phyloP scores from a whole-genome alignment of 2,113 vertebrate genomes.

The Syngnathoides biaculeatus region DNA sequence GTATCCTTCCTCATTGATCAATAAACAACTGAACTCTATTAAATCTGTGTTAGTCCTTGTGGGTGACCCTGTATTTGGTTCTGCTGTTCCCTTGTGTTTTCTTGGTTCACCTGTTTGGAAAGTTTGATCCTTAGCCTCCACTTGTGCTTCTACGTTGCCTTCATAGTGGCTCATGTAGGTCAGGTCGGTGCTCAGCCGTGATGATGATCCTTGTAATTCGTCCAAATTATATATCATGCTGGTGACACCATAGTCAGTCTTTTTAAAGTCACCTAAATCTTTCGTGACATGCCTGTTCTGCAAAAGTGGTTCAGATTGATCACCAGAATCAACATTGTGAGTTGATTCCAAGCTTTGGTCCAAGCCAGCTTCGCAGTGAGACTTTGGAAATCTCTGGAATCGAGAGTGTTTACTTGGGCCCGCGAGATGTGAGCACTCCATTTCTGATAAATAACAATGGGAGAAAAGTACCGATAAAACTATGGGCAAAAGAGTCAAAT shows the following conservation, averaged over 20 bases:
- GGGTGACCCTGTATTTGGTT: constrained; percentile 26
- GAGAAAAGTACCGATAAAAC: background rate
- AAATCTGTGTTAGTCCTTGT: constrained; percentile 40
- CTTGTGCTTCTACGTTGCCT: constrained; percentile 38
- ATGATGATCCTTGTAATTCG: constrained; percentile 49
- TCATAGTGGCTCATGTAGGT: constrained; percentile 53
- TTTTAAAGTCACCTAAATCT: constrained; percentile 54
- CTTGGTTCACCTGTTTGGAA: constrained; percentile 30
- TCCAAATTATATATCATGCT: constrained; percentile 58
- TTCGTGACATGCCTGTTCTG: constrained; percentile 58
- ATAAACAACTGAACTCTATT: constrained; percentile 63
- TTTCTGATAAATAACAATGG: constrained; percentile 22
- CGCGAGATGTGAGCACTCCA: constrained; percentile 44
- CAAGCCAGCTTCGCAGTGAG: constrained; percentile 57
- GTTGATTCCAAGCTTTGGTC: constrained; percentile 46
- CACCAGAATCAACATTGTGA: constrained; percentile 35
- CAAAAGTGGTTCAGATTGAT: constrained; percentile 51
- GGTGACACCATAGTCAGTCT: constrained; percentile 47
- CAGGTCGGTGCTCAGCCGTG: constrained; percentile 45
- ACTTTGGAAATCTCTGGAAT: constrained; percentile 60
- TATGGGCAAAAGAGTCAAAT: background rate
- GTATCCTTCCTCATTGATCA: constrained; percentile 76
- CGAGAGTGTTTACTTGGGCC: constrained; percentile 57
- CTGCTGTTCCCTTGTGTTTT: constrained; percentile 17
- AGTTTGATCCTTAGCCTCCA: constrained; percentile 39